These are phyloP conservation scores for Dryoscopus gambensis DNA, from an alignment of 2,113 vertebrate genomes.

Conservation along the genomic window DNA sequence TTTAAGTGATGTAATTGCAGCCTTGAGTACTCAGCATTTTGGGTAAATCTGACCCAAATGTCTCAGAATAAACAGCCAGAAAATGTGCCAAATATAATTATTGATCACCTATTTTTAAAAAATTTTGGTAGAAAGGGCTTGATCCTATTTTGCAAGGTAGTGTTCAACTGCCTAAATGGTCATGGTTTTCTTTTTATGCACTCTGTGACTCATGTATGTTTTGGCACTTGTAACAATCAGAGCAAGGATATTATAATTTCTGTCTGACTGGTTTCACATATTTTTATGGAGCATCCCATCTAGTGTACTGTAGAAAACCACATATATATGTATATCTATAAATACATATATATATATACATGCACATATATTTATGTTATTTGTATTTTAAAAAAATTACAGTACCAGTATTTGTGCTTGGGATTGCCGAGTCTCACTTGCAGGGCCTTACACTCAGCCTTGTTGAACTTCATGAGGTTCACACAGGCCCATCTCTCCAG, in stretches of 20 bases:
- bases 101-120: not conserved
- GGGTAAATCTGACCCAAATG: not conserved
- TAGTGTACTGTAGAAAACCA: not conserved
- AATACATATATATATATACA: accelerated
- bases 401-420: not conserved
- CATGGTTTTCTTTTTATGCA: not conserved
- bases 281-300: not conserved
- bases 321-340: accelerated
- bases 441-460: too few relatives aligned
- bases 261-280: not conserved
- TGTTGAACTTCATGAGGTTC: not conserved
- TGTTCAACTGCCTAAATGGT: not conserved
- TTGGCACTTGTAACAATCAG: not conserved
- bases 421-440: not conserved
- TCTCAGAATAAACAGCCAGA: not conserved
- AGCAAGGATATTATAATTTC: not conserved
- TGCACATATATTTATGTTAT: not conserved
- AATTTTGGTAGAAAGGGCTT: not conserved
- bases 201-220: not conserved
- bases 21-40: not conserved
- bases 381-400: not conserved
- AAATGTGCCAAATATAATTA: not conserved
- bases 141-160: not conserved
- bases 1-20: not conserved
- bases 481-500: not conserved